Conservation (phyloP, 1,140 invertebrate species). For the Portunus trituberculatus region DNA sequence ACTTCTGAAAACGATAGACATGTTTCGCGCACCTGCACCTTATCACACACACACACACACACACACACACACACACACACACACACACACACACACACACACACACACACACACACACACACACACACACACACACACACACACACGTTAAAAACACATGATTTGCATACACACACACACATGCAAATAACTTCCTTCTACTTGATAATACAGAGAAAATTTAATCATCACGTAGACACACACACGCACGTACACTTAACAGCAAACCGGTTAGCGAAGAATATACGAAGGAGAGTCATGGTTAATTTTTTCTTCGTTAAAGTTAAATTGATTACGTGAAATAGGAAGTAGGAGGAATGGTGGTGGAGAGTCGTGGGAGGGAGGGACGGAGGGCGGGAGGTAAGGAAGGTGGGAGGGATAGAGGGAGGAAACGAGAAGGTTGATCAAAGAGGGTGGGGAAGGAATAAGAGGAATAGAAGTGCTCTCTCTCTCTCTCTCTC, state of each 20-base stretch:
- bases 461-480: neutral
- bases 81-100: conserved; percentile 21
- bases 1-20: too few relatives aligned
- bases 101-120: neutral
- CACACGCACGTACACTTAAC: too few relatives aligned
- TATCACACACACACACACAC: neutral
- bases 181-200: too few relatives aligned
- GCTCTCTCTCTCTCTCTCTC: neutral
- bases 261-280: neutral
- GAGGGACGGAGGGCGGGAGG: too few relatives aligned
- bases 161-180: too few relatives aligned
- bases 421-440: neutral
- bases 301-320: neutral
- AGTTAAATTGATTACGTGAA: neutral
- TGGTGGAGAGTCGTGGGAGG: neutral
- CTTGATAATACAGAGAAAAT: too few relatives aligned
- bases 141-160: too few relatives aligned
- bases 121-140: too few relatives aligned
- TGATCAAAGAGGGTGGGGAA: neutral
- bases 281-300: neutral
- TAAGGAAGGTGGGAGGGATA: neutral
- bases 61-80: conserved; percentile 15
- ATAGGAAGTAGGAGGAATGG: neutral
- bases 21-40: too few relatives aligned
- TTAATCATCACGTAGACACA: too few relatives aligned